phyloP scores from a whole-genome alignment of 37 sponge, comb jelly and placozoan genomes.

The Amphimedon queenslandica region DNA sequence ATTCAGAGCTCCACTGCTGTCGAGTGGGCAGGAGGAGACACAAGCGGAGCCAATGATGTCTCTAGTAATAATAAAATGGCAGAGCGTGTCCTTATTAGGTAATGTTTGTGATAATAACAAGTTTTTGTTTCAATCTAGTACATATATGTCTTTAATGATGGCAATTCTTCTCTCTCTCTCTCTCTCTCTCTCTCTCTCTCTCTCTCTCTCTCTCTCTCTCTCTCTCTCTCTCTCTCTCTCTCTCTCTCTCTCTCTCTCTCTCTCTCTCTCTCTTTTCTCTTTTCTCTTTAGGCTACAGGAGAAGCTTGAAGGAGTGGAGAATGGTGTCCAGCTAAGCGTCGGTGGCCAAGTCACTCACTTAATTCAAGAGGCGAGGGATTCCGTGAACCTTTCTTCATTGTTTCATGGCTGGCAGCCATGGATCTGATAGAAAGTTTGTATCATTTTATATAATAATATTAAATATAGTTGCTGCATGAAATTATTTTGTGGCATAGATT shows the following conservation, averaged over 20 bases:
- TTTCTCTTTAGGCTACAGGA: slow-evolving; percentile 69
- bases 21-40: slow-evolving; percentile 11
- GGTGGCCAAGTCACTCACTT: slow-evolving; percentile 92
- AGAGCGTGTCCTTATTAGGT: slow-evolving; percentile 68
- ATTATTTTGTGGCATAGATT: too few species aligned
- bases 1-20: slow-evolving; percentile 40
- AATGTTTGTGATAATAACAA: neutral
- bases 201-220: too few species aligned
- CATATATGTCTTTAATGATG: neutral
- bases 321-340: slow-evolving; percentile 79
- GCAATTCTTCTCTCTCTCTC: too few species aligned
- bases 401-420: slow-evolving; percentile 98
- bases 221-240: too few species aligned
- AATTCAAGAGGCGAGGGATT: slow-evolving; percentile 89
- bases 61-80: slow-evolving; percentile 78
- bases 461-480: too few species aligned
- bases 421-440: too few species aligned
- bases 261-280: too few species aligned
- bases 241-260: too few species aligned
- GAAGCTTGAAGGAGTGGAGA: slow-evolving; percentile 95
- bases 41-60: slow-evolving; percentile 7
- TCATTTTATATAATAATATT: too few species aligned
- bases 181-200: too few species aligned
- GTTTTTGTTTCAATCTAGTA: neutral
- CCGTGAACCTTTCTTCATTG: slow-evolving; percentile 66